Evolutionary conservation across 2,888 invertebrate species (phyloP), one percentile per base, ranked within the genome.

Genomic region (Euzophera pinguis): DNA sequence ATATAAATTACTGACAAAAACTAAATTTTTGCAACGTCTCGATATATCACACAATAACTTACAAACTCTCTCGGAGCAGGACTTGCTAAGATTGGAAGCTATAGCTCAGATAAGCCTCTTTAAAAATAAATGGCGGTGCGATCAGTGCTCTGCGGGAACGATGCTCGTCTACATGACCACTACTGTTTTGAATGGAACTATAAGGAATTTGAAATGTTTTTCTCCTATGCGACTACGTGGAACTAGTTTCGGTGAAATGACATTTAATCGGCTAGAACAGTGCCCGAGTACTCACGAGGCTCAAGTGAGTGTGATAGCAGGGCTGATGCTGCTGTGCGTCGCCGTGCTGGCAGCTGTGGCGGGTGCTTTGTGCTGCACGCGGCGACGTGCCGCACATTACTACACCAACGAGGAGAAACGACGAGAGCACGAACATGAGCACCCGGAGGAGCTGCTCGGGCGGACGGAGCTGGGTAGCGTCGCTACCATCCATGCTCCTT

Each of bases 371-470:
- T 92, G 92, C 64, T 95, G 94, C 65, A 93, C 94, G 63, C 91
- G 94, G 41, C 93, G 93, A 54, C 92, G 94, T 60, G 93, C 94
- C 3, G 93, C 94, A 3, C 92, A 93, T 45, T 96, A 96, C 80
- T 96, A 96, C 75, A 96, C 96, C 8, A 93, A 95, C 71, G 96
- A 96, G 78, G 95, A 95, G 73, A 93, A 93, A 60, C 73, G 85
- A 1, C 73, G 80, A 6, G 83, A 84, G 59, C 84, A 76, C 45
- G 80, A 78, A 47, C 82, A 77, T 49, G 86, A 88, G 0, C 84
- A 84, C 47, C 87, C 88, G 0, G 88, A 86, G 1, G 86, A 87
- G 57, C 64, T 84, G 52, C 63, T 85, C 9, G 73, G 74, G 1
- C 77, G 75, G 39, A 75, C 81, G 0, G 83, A 87, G 60, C 62